A percentile compares a stretch with the other conserved stretches of the same genome.
Evolutionary conservation across 1,140 invertebrate species (phyloP).

Genomic region (Atta texana): DNA sequence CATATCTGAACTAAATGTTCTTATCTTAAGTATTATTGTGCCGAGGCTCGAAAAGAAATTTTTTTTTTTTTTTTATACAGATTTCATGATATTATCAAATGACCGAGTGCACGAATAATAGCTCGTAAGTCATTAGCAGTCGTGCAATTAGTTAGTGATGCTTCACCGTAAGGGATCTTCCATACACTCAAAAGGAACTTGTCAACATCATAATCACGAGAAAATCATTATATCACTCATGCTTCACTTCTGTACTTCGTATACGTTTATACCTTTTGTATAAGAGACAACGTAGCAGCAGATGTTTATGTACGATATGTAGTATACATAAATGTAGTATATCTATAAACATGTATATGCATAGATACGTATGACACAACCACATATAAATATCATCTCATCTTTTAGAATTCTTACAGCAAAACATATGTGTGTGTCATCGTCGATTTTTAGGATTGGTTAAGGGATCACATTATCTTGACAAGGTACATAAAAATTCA

Average conservation of each 20-base stretch:
- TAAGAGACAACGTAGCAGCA: constrained; percentile 52
- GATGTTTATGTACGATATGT: background rate
- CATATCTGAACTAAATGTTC: constrained; percentile 7
- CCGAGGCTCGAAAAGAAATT: too few species aligned
- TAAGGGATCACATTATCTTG: background rate
- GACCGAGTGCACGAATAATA: background rate
- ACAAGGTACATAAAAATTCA: background rate
- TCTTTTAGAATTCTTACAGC: background rate
- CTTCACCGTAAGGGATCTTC: background rate
- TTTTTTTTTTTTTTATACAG: background rate
- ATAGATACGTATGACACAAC: background rate
- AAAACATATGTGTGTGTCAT: background rate
- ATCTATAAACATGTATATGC: background rate
- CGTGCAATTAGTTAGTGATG: background rate
- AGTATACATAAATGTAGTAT: background rate
- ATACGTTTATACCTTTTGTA: constrained; percentile 62
- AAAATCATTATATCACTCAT: constrained; percentile 28
- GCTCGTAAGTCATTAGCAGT: background rate
- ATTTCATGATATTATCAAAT: constrained; percentile 1
- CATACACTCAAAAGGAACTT: constrained; percentile 30
- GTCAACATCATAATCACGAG: constrained; percentile 53
- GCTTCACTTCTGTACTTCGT: background rate
- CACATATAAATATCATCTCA: constrained; percentile 14
- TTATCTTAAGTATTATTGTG: background rate
- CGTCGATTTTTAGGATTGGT: background rate